A percentile compares a stretch with the other conserved stretches of the same genome.
Evolutionary conservation across 2,888 invertebrate genomes (phyloP).

Genomic region (Drosophila sordidula): DNA sequence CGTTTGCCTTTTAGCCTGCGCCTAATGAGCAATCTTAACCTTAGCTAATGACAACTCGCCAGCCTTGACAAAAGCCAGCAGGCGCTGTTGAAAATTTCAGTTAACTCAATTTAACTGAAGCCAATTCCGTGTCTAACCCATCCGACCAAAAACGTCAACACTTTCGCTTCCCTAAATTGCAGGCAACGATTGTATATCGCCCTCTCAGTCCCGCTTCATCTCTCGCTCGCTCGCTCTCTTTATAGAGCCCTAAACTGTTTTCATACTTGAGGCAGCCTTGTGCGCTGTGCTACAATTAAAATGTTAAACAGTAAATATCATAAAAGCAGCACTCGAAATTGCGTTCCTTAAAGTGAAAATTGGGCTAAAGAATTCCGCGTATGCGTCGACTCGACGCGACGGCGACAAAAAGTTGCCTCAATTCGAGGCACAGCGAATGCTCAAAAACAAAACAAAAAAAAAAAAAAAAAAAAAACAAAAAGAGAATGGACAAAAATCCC

Average conservation of each 20-base stretch:
- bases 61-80: slow-evolving; percentile 29
- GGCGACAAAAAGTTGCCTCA: slow-evolving; percentile 70
- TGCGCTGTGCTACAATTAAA: slow-evolving; percentile 71
- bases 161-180: slow-evolving; percentile 48
- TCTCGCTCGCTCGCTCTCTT: neutral
- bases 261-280: slow-evolving; percentile 21
- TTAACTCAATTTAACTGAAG: slow-evolving; percentile 26
- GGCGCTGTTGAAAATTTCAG: slow-evolving; percentile 9
- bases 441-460: slow-evolving; percentile 22
- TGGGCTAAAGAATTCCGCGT: slow-evolving; percentile 40
- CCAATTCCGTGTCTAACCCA: slow-evolving; percentile 17
- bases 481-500: slow-evolving; percentile 23
- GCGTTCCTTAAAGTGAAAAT: slow-evolving; percentile 50
- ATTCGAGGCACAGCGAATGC: slow-evolving; percentile 57
- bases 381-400: slow-evolving; percentile 14
- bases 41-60: slow-evolving; percentile 74
- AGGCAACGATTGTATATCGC: neutral
- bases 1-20: slow-evolving; percentile 48
- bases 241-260: slow-evolving; percentile 35
- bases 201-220: neutral
- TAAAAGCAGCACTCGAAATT: slow-evolving; percentile 42
- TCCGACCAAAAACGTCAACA: slow-evolving; percentile 50
- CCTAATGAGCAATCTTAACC: slow-evolving; percentile 75
- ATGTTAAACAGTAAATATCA: slow-evolving; percentile 77
- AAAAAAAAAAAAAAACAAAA: slow-evolving; percentile 24